Percentiles rank a stretch among this genome's conserved stretches.
Evolutionary conservation across 1,140 invertebrate genomes (phyloP).

Genomic region (Sitodiplosis mosellana): DNA sequence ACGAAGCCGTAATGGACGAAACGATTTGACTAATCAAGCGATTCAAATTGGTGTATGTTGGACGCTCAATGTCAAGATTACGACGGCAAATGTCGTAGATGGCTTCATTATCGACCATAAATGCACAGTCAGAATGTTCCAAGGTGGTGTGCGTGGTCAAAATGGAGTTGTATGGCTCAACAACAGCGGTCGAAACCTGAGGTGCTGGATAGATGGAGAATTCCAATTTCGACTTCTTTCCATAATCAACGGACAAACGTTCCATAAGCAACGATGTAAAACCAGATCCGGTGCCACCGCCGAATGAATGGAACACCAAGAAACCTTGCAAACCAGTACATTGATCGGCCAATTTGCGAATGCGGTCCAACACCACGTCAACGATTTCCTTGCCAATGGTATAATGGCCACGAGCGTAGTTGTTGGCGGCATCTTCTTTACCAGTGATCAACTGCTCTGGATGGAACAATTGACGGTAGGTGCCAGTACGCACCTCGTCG

Average conservation of each 20-base stretch:
- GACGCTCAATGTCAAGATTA: constrained; percentile 70
- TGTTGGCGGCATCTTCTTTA: constrained; percentile 66
- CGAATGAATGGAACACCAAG: constrained; percentile 70
- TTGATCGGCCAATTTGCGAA: constrained; percentile 54
- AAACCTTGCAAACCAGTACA: constrained; percentile 69
- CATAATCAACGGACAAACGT: constrained; percentile 58
- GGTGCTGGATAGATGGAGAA: constrained; percentile 77
- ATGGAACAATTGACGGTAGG: constrained; percentile 53
- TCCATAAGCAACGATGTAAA: constrained; percentile 71
- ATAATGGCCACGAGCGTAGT: constrained; percentile 71
- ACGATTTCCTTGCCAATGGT: constrained; percentile 76
- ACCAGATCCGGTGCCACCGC: constrained; percentile 69
- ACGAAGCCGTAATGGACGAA: constrained; percentile 68
- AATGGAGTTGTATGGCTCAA: constrained; percentile 71
- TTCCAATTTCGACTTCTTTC: constrained; percentile 66
- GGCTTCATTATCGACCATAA: constrained; percentile 78
- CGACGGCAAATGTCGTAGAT: constrained; percentile 79
- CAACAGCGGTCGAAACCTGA: constrained; percentile 47
- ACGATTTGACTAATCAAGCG: constrained; percentile 66
- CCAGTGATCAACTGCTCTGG: constrained; percentile 57
- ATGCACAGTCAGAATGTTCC: constrained; percentile 65
- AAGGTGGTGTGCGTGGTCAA: constrained; percentile 62
- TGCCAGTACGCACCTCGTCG: constrained; percentile 49
- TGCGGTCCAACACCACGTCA: constrained; percentile 56
- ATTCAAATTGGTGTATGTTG: constrained; percentile 64